Evolutionary conservation across 2,113 vertebrate species (phyloP).

Genomic region (Sorex araneus): DNA sequence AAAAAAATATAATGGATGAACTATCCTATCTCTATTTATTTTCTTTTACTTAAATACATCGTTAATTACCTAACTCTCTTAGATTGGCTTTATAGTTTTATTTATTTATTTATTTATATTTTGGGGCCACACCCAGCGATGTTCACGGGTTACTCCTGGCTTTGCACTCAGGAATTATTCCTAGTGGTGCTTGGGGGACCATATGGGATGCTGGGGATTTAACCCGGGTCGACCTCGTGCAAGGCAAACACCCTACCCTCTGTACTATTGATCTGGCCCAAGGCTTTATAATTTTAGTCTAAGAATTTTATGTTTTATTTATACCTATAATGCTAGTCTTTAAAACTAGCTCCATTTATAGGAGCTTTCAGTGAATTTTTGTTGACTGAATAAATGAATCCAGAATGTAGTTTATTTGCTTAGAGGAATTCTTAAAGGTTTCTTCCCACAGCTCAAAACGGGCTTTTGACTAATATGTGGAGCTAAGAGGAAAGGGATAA

Average conservation of each 20-base stretch:
- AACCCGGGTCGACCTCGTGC: too few relatives aligned
- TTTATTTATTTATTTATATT: background rate
- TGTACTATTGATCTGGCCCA: too few relatives aligned
- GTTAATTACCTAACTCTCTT: background rate
- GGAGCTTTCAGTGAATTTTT: constrained; percentile 22
- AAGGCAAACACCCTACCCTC: too few relatives aligned
- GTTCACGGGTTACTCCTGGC: too few relatives aligned
- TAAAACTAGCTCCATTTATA: background rate
- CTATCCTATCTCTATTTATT: background rate
- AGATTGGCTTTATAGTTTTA: background rate
- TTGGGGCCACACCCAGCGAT: too few relatives aligned
- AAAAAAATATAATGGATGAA: too few relatives aligned
- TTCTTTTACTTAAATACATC: background rate
- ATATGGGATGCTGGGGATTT: too few relatives aligned
- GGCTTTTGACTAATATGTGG: background rate
- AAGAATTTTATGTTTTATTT: background rate
- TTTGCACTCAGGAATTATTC: too few relatives aligned
- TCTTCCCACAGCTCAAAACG: background rate
- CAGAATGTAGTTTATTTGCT: background rate
- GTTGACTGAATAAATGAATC: background rate
- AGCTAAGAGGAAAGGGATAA: background rate
- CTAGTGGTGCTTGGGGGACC: too few relatives aligned
- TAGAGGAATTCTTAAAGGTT: background rate
- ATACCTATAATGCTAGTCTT: background rate
- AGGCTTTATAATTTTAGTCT: background rate